Percentiles rank a stretch among this genome's conserved stretches.
phyloP scores from a whole-genome alignment of 2,888 invertebrate genomes.

The Eudemis profundana region DNA sequence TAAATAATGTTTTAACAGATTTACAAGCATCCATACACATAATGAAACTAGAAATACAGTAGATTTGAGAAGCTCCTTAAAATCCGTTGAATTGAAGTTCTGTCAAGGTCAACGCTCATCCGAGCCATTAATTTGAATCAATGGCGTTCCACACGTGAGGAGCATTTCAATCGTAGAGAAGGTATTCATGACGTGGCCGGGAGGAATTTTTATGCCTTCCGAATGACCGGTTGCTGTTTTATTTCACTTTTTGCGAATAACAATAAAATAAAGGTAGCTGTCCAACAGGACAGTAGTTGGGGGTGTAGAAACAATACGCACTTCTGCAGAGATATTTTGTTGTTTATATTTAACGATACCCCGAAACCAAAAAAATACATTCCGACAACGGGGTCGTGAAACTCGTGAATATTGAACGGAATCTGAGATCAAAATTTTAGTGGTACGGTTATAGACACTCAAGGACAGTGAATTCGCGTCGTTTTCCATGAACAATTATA shows the following conservation, averaged over 20 bases:
- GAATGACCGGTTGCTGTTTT: slow-evolving; percentile 12
- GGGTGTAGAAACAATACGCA: background rate
- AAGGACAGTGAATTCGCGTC: too few species aligned
- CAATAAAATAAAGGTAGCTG: background rate
- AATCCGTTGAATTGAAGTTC: too few species aligned
- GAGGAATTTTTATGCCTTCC: slow-evolving; percentile 11
- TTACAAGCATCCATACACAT: too few species aligned
- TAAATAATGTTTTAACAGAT: too few species aligned
- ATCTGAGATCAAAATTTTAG: background rate
- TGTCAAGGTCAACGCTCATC: background rate
- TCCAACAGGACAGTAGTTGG: background rate
- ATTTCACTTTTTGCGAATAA: slow-evolving; percentile 12
- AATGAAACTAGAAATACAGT: background rate
- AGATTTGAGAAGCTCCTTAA: too few species aligned
- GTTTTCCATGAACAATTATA: too few species aligned
- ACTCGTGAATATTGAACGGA: too few species aligned
- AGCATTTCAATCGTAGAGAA: slow-evolving; percentile 6
- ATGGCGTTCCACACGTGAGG: slow-evolving; percentile 1
- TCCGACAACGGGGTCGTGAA: too few species aligned
- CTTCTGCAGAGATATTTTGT: too few species aligned
- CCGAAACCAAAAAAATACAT: too few species aligned
- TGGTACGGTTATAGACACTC: too few species aligned
- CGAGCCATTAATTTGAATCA: slow-evolving; percentile 1
- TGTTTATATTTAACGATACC: too few species aligned
- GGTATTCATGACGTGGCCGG: background rate